Evolutionary conservation across 2,888 invertebrate species (phyloP).

Genomic region (Ichneumoninae sp.): DNA sequence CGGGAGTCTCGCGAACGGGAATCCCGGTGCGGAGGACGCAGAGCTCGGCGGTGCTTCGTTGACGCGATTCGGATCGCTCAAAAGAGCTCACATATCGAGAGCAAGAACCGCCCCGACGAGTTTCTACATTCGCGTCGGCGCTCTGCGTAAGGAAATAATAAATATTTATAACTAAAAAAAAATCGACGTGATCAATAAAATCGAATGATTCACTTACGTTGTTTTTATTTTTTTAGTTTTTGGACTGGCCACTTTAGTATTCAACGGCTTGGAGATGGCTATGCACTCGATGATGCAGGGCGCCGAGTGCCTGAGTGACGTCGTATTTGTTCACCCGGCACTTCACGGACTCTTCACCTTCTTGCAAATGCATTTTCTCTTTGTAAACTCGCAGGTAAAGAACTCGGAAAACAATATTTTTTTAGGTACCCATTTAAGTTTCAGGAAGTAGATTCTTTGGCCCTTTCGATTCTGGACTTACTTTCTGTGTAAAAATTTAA

Average conservation of each 20-base stretch:
- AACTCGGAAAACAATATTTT: neutral
- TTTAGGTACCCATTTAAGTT: neutral
- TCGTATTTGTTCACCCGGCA: slow-evolving; percentile 86
- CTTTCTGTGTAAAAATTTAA: too few relatives aligned
- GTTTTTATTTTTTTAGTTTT: slow-evolving; percentile 82
- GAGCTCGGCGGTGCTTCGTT: slow-evolving; percentile 84
- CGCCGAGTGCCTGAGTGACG: slow-evolving; percentile 84
- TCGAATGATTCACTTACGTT: neutral
- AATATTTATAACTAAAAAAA: slow-evolving; percentile 13
- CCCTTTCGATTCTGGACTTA: too few relatives aligned
- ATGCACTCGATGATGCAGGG: slow-evolving; percentile 86
- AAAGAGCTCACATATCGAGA: slow-evolving; percentile 85
- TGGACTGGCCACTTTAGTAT: slow-evolving; percentile 86
- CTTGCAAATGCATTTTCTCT: slow-evolving; percentile 87
- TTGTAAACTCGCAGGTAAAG: slow-evolving; percentile 86
- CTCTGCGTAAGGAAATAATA: slow-evolving; percentile 83
- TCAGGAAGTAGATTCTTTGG: too few relatives aligned
- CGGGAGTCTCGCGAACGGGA: slow-evolving; percentile 80
- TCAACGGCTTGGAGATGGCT: slow-evolving; percentile 86
- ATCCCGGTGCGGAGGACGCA: slow-evolving; percentile 80
- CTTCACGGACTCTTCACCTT: slow-evolving; percentile 86
- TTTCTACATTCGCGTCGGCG: slow-evolving; percentile 86
- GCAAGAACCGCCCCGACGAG: slow-evolving; percentile 85
- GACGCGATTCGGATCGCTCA: slow-evolving; percentile 85
- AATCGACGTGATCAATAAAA: neutral